Evolutionary conservation across 2,113 vertebrate species (phyloP).

Genomic region (Odontesthes bonariensis): DNA sequence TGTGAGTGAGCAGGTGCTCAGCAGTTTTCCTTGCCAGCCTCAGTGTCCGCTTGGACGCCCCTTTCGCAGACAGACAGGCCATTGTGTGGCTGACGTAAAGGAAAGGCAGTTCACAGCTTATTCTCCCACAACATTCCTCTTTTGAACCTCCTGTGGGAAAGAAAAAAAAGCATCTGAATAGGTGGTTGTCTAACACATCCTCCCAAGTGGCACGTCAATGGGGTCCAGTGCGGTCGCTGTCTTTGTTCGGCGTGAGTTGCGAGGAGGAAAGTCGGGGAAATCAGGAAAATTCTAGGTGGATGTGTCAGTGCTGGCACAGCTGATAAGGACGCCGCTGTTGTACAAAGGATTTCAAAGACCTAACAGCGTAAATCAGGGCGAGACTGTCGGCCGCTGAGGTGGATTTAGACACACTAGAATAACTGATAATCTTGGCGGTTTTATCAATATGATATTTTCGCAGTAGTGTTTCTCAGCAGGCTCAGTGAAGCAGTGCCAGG

Average conservation of each 20-base stretch:
- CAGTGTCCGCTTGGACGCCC: constrained; percentile 55
- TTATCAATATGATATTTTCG: constrained; percentile 48
- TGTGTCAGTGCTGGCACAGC: constrained; percentile 34
- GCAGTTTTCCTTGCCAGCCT: constrained; percentile 58
- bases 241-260: constrained; percentile 48
- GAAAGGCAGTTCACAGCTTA: constrained; percentile 66
- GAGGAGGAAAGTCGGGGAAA: constrained; percentile 24
- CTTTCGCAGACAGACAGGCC: constrained; percentile 55
- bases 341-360: constrained; percentile 24
- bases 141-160: constrained; percentile 72
- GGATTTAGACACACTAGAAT: constrained; percentile 39
- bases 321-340: constrained; percentile 44
- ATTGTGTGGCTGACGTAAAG: constrained; percentile 74
- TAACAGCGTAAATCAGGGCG: neutral
- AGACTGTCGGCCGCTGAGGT: constrained; percentile 21
- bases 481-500: constrained; percentile 29
- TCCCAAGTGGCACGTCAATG: constrained; percentile 67
- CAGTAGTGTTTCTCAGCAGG: constrained; percentile 28
- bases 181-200: constrained; percentile 74
- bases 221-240: constrained; percentile 32
- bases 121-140: constrained; percentile 57
- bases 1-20: constrained; percentile 69
- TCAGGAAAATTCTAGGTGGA: constrained; percentile 42
- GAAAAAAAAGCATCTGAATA: constrained; percentile 57
- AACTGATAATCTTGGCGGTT: constrained; percentile 28